These are phyloP conservation scores for Florisuga fusca DNA, from an alignment of 2,797 vertebrate species.

Conservation along the genomic window DNA sequence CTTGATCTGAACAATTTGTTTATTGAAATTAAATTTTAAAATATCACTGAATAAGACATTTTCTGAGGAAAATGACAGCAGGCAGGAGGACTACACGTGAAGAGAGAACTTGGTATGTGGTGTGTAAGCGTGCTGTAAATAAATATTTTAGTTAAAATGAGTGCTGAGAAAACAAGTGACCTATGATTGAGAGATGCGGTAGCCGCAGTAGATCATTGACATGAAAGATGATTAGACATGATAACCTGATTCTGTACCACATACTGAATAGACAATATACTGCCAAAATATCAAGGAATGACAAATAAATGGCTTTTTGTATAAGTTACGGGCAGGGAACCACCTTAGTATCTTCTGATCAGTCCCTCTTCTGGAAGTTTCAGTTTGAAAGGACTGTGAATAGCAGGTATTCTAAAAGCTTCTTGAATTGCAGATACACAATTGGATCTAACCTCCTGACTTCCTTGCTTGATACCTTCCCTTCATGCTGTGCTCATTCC, in stretches of 20 bases:
- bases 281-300: background rate
- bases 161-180: background rate
- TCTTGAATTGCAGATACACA: background rate
- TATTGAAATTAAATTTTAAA: background rate
- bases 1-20: background rate
- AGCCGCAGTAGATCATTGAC: background rate
- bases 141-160: background rate
- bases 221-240: background rate
- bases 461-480: background rate
- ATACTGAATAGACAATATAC: background rate
- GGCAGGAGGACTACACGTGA: background rate
- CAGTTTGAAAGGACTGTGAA: background rate
- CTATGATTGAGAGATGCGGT: background rate
- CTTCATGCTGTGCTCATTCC: background rate
- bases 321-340: background rate
- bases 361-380: background rate
- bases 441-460: background rate
- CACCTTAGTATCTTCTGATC: background rate
- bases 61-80: background rate
- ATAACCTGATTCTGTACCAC: background rate
- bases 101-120: background rate
- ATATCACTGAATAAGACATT: background rate
- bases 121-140: background rate
- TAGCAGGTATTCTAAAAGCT: background rate
- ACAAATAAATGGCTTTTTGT: background rate